phyloP scores from a whole-genome alignment of 2,113 vertebrate genomes.

The Hippocampus abdominalis region DNA sequence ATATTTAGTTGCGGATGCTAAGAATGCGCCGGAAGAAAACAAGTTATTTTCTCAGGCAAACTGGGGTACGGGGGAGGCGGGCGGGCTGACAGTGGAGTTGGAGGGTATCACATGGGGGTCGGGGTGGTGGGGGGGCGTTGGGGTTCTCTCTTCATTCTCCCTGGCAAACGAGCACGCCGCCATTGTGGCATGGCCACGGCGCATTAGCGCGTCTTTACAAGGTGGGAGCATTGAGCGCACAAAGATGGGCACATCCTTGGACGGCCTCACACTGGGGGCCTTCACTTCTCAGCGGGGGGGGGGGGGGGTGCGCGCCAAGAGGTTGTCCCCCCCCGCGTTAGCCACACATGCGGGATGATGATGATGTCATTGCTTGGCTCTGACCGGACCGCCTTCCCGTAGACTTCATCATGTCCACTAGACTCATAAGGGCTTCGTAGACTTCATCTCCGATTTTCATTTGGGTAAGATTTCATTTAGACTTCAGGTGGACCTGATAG shows the following conservation, averaged over 20 bases:
- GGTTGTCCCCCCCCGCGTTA: conserved; percentile 22
- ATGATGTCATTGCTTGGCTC: conserved; percentile 36
- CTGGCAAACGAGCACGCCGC: conserved; percentile 75
- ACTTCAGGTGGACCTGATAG: too few relatives aligned
- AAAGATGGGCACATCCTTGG: conserved; percentile 84
- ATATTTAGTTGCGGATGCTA: conserved; percentile 63
- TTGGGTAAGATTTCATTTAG: background rate
- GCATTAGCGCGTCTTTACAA: conserved; percentile 75
- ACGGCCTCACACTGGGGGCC: conserved; percentile 78
- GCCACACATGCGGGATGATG: conserved; percentile 27
- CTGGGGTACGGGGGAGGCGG: conserved; percentile 22
- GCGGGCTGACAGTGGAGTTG: background rate
- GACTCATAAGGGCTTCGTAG: background rate
- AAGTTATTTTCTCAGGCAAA: conserved; percentile 50
- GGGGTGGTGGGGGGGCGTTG: conserved; percentile 23
- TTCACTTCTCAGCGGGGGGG: conserved; percentile 71
- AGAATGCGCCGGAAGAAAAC: conserved; percentile 76
- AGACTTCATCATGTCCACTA: background rate
- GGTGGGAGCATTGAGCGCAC: conserved; percentile 76
- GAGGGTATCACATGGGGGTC: background rate
- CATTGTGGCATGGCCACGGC: conserved; percentile 75
- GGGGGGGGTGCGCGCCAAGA: conserved; percentile 36
- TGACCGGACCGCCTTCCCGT: background rate
- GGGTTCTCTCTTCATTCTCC: conserved; percentile 24
- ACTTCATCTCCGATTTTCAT: background rate